These are phyloP conservation scores for Smittia aterrima DNA, from an alignment of 2,888 invertebrate species.

Conservation along the genomic window DNA sequence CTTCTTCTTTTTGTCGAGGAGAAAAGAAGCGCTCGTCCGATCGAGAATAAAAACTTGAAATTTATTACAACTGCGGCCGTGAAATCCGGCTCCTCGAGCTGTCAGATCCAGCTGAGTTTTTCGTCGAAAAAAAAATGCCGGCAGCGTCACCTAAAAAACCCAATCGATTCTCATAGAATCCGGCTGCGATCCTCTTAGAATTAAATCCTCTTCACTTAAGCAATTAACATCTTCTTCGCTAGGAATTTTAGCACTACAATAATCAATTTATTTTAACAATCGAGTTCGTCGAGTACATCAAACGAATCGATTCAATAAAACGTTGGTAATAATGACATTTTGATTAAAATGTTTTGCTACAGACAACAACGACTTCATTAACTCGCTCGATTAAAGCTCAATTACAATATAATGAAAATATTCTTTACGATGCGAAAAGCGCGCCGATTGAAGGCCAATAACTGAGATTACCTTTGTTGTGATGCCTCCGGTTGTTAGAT, in stretches of 20 bases:
- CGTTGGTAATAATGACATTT: background rate
- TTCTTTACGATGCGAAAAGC: no score
- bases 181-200: background rate
- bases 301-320: no score
- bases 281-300: background rate
- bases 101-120: conserved; percentile 3
- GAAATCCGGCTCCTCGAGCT: background rate
- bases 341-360: background rate
- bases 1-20: background rate
- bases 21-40: background rate
- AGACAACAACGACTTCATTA: background rate
- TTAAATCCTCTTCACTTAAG: background rate
- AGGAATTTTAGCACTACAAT: background rate
- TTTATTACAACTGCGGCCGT: background rate
- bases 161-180: background rate
- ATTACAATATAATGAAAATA: background rate
- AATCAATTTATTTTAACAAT: background rate
- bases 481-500: no score
- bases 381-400: background rate
- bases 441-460: no score
- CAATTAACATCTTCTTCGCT: background rate
- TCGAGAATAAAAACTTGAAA: background rate
- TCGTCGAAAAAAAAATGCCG: background rate
- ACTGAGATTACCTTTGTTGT: no score
- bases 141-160: background rate